A percentile compares a stretch with the other conserved stretches of the same genome.
phyloP scores from a whole-genome alignment of 2,113 vertebrate genomes.

The Connochaetes taurinus region DNA sequence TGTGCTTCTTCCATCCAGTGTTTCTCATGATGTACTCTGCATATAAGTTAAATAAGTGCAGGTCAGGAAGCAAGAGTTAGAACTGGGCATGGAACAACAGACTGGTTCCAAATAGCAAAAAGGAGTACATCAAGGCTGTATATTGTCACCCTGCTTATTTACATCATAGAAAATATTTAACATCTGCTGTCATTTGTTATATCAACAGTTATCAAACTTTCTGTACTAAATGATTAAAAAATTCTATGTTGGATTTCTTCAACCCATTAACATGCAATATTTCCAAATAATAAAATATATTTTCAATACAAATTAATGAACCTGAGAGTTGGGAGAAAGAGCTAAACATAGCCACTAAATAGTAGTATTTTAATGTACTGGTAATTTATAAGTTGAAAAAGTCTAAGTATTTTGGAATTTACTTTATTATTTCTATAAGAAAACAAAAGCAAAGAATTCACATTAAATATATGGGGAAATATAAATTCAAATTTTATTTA shows the following conservation, averaged over 20 bases:
- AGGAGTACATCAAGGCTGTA: no score
- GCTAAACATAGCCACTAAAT: neutral
- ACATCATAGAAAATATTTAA: neutral
- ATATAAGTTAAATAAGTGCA: no score
- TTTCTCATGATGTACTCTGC: no score
- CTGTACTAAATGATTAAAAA: neutral
- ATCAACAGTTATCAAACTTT: neutral
- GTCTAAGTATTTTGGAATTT: neutral
- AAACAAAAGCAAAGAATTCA: neutral
- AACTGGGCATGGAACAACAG: no score
- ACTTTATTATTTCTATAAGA: neutral
- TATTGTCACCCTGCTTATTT: neutral
- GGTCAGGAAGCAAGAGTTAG: no score
- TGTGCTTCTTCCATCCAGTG: no score
- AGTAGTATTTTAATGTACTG: neutral
- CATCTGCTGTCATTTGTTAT: neutral
- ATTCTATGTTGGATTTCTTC: rapidly evolving
- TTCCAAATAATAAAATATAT: neutral
- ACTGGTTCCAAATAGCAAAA: no score
- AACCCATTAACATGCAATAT: neutral
- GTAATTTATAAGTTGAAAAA: neutral
- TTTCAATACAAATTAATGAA: neutral
- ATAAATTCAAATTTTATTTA: neutral
- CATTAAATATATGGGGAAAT: neutral
- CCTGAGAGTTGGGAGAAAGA: neutral